Evolutionary conservation across 1,140 invertebrate genomes (phyloP).

Genomic region (Procambarus virginalis): DNA sequence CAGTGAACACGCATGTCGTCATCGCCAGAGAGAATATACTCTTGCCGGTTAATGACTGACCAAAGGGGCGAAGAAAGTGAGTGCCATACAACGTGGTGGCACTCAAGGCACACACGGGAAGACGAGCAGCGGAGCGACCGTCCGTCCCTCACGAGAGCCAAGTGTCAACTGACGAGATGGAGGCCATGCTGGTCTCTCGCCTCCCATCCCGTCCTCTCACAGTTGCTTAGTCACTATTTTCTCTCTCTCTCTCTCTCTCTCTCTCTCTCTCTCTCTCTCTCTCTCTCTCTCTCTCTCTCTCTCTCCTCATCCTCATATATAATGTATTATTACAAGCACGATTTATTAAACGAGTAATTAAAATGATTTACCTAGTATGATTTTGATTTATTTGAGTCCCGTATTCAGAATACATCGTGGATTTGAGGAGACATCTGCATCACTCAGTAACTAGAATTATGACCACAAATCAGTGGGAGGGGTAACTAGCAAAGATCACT

Average conservation of each 20-base stretch:
- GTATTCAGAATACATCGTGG: too few relatives aligned
- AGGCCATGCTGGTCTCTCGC: not conserved
- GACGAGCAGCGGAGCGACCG: not conserved
- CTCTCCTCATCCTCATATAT: not conserved
- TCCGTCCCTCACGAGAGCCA: not conserved
- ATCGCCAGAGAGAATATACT: not conserved
- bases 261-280: not conserved
- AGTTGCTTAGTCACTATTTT: not conserved
- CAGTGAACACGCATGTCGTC: not conserved
- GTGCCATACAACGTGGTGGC: conserved; percentile 30
- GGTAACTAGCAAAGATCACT: not conserved
- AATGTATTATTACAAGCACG: not conserved
- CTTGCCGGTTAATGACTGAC: not conserved
- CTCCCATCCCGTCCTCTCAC: not conserved
- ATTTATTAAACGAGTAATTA: not conserved
- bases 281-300: too few relatives aligned
- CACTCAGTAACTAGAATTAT: too few relatives aligned
- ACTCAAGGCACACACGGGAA: not conserved
- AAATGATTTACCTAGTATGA: not conserved
- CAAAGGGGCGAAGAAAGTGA: not conserved
- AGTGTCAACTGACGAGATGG: conserved; percentile 29
- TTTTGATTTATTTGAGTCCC: too few relatives aligned
- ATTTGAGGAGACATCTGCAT: too few relatives aligned
- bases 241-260: not conserved
- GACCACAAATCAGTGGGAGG: too few relatives aligned